phyloP scores from a whole-genome alignment of 2,113 vertebrate genomes.

The Phodopus roborovskii region DNA sequence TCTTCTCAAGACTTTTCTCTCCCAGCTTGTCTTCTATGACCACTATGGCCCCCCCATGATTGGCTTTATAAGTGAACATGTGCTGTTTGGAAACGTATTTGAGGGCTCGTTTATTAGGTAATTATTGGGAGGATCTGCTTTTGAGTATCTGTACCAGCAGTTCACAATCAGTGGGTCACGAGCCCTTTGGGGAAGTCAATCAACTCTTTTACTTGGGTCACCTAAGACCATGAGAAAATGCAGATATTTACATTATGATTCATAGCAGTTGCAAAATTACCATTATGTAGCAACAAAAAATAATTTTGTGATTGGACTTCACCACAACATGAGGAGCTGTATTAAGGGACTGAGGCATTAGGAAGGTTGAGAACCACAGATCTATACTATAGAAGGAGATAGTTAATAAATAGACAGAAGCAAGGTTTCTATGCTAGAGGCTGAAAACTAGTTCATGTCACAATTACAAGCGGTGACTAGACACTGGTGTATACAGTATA shows the following conservation, averaged over 20 bases:
- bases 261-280: neutral
- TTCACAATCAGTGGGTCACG: neutral
- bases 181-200: neutral
- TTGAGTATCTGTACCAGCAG: neutral
- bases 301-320: neutral
- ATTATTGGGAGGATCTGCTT: neutral
- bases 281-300: neutral
- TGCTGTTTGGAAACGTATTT: fast-evolving
- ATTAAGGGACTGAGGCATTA: neutral
- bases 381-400: neutral
- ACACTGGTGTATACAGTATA: neutral
- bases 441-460: neutral
- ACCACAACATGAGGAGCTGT: neutral
- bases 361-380: neutral
- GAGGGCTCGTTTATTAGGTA: neutral
- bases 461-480: neutral
- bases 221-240: neutral
- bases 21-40: neutral
- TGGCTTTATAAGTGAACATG: neutral
- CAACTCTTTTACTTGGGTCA: neutral
- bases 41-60: too few species aligned
- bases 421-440: neutral
- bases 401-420: neutral
- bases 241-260: neutral
- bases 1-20: neutral